phyloP scores from a whole-genome alignment of 2,888 invertebrate species.

The Cosmia pyralina region DNA sequence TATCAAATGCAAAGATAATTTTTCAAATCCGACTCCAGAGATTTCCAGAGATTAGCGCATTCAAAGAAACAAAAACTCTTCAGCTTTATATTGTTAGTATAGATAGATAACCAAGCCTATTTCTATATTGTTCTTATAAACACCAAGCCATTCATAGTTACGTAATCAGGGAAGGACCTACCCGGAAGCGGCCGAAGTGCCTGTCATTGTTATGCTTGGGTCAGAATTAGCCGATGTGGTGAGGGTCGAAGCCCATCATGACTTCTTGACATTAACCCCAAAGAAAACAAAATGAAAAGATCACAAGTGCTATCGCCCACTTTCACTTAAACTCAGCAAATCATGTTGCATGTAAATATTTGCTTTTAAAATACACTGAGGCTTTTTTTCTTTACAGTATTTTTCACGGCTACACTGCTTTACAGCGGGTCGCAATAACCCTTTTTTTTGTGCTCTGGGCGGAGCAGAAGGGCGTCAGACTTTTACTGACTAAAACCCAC shows the following conservation, averaged over 20 bases:
- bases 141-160: conserved; percentile 20
- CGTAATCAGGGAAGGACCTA: conserved; percentile 15
- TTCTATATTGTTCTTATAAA: conserved; percentile 1
- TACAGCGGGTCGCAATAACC: no score
- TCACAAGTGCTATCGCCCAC: neutral
- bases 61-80: no score
- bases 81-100: no score
- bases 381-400: conserved; percentile 59
- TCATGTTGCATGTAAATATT: conserved; percentile 29
- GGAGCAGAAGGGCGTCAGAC: no score
- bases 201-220: conserved; percentile 19
- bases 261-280: conserved; percentile 15
- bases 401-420: conserved; percentile 64
- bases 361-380: conserved; percentile 6
- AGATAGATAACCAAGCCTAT: neutral
- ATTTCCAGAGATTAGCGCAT: no score
- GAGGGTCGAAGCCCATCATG: conserved; percentile 10
- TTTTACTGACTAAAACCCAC: no score
- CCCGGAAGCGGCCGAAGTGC: conserved; percentile 29
- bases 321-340: neutral
- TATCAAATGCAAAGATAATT: no score
- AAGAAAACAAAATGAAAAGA: conserved; percentile 20
- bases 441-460: no score
- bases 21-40: no score
- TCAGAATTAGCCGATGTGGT: neutral